Percentiles rank a stretch among this genome's conserved stretches.
phyloP scores from a whole-genome alignment of 2,888 invertebrate species.

The Polyploca ridens region DNA sequence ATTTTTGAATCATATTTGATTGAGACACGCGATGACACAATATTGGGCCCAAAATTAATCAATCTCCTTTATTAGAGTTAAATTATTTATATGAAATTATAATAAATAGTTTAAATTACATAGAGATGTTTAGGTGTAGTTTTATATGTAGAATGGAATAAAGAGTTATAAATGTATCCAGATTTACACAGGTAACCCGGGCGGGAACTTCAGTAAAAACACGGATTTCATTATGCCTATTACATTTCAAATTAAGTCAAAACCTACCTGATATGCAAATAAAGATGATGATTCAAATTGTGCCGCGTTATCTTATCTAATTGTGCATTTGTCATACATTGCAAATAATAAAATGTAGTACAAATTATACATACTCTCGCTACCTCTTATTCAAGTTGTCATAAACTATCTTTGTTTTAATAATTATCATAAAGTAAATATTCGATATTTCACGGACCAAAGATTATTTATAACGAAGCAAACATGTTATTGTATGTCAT shows the following conservation, averaged over 20 bases:
- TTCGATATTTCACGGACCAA: neutral
- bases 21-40: too few relatives aligned
- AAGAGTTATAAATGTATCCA: too few relatives aligned
- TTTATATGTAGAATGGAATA: too few relatives aligned
- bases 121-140: too few relatives aligned
- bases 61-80: too few relatives aligned
- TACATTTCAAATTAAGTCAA: neutral
- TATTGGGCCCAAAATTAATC: too few relatives aligned
- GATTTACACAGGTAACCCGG: neutral
- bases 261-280: conserved; percentile 3
- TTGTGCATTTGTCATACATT: conserved; percentile 54
- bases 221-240: neutral
- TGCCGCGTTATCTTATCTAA: conserved; percentile 52
- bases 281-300: conserved; percentile 21
- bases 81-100: too few relatives aligned
- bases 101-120: too few relatives aligned
- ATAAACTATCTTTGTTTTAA: neutral
- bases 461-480: too few relatives aligned
- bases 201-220: neutral
- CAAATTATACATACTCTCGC: neutral
- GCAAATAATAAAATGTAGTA: conserved; percentile 38
- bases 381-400: neutral
- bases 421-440: neutral
- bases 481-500: too few relatives aligned
- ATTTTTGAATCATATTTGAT: too few relatives aligned